phyloP scores from a whole-genome alignment of 1,140 invertebrate species.

The Orussus abietinus region DNA sequence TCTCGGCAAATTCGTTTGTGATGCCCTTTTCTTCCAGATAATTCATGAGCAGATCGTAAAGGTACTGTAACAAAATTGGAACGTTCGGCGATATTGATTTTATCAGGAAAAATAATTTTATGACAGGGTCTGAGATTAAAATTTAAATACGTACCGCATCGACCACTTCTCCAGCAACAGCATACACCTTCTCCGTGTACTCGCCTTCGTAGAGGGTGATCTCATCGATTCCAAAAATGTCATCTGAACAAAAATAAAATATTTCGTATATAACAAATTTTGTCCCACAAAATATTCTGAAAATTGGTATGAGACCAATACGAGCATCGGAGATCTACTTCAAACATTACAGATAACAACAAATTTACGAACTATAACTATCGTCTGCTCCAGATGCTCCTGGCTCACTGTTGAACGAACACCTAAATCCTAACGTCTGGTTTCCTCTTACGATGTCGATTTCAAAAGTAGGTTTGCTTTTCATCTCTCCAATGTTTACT shows the following conservation, averaged over 20 bases:
- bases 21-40: slow-evolving; percentile 90
- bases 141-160: slow-evolving; percentile 69
- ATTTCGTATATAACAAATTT: slow-evolving; percentile 20
- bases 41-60: slow-evolving; percentile 93
- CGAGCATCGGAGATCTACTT: neutral
- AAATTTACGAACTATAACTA: slow-evolving; percentile 62
- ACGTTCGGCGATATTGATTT: slow-evolving; percentile 5
- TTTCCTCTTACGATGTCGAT: slow-evolving; percentile 74
- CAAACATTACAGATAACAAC: neutral
- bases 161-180: slow-evolving; percentile 83
- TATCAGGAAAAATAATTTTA: slow-evolving; percentile 2
- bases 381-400: slow-evolving; percentile 64
- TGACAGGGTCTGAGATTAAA: slow-evolving; percentile 1
- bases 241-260: slow-evolving; percentile 56
- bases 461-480: slow-evolving; percentile 82
- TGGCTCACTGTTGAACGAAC: slow-evolving; percentile 67
- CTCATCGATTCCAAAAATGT: slow-evolving; percentile 86
- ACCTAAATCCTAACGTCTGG: slow-evolving; percentile 75
- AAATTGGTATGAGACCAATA: slow-evolving; percentile 5
- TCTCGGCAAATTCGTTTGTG: slow-evolving; percentile 85
- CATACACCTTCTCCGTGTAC: slow-evolving; percentile 77
- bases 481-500: slow-evolving; percentile 74
- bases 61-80: slow-evolving; percentile 65
- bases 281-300: slow-evolving; percentile 13
- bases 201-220: slow-evolving; percentile 79